A percentile compares a stretch with the other conserved stretches of the same genome.
Conservation (phyloP, 2,113 vertebrate genomes). For the Lagenorhynchus albirostris region DNA sequence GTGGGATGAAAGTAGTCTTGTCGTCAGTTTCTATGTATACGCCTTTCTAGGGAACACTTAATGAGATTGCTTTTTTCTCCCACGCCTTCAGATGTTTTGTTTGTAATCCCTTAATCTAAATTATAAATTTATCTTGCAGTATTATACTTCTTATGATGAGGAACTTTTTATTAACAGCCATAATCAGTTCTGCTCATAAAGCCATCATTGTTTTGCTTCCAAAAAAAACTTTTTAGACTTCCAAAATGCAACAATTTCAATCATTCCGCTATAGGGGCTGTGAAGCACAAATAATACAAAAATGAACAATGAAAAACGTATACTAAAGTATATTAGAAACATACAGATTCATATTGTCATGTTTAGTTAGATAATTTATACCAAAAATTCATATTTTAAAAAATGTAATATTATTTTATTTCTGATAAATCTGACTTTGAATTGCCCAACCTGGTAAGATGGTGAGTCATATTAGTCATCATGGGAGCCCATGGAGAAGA, state of each 20-base stretch:
- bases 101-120: conserved; percentile 19
- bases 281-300: conserved; percentile 17
- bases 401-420: conserved; percentile 3
- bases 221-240: conserved; percentile 21
- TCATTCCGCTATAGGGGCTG: background rate
- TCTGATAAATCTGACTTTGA: background rate
- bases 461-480: background rate
- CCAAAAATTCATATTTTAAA: background rate
- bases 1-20: background rate
- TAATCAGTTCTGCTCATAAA: background rate
- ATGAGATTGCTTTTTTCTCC: background rate
- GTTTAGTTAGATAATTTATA: background rate
- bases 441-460: background rate
- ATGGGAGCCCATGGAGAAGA: background rate
- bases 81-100: conserved; percentile 15
- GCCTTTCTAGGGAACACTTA: background rate
- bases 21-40: background rate
- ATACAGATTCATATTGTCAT: background rate
- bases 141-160: background rate
- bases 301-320: background rate
- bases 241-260: background rate
- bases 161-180: background rate
- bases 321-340: background rate
- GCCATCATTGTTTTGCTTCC: conserved; percentile 27
- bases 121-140: background rate